Evolutionary conservation across 2,113 vertebrate genomes (phyloP).

Genomic region (Trematomus loennbergii): DNA sequence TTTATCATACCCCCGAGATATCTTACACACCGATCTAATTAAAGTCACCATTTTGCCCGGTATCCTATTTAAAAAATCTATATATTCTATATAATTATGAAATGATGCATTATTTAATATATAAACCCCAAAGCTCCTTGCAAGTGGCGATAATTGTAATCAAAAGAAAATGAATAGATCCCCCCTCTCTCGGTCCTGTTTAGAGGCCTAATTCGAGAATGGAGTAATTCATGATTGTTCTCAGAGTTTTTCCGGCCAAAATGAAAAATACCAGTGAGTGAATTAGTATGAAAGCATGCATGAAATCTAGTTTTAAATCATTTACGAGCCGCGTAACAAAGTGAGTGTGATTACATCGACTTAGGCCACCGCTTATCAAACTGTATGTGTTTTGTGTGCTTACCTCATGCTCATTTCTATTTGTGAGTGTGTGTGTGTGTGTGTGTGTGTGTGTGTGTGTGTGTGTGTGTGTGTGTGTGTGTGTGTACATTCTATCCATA

Average conservation of each 20-base stretch:
- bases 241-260: conserved; percentile 73
- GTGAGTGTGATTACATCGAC: conserved; percentile 75
- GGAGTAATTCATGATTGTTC: conserved; percentile 78
- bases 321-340: conserved; percentile 78
- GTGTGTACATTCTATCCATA: conserved; percentile 14
- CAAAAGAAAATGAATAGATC: conserved; percentile 86
- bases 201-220: conserved; percentile 82
- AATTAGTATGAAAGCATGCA: conserved; percentile 84
- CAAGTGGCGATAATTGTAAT: conserved; percentile 86
- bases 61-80: conserved; percentile 88
- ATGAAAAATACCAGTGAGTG: conserved; percentile 75
- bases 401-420: not conserved
- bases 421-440: not conserved
- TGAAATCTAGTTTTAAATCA: conserved; percentile 83
- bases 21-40: conserved; percentile 87
- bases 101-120: conserved; percentile 89
- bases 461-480: conserved; percentile 10
- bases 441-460: not conserved
- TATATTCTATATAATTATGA: conserved; percentile 90
- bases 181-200: conserved; percentile 81
- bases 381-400: conserved; percentile 21
- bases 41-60: conserved; percentile 84
- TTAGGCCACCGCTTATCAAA: conserved; percentile 74
- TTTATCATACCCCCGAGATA: conserved; percentile 88
- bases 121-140: conserved; percentile 85